Base-by-base conservation (phyloP, 2,113 vertebrate genomes). In the Meleagris gallopavo region DNA sequence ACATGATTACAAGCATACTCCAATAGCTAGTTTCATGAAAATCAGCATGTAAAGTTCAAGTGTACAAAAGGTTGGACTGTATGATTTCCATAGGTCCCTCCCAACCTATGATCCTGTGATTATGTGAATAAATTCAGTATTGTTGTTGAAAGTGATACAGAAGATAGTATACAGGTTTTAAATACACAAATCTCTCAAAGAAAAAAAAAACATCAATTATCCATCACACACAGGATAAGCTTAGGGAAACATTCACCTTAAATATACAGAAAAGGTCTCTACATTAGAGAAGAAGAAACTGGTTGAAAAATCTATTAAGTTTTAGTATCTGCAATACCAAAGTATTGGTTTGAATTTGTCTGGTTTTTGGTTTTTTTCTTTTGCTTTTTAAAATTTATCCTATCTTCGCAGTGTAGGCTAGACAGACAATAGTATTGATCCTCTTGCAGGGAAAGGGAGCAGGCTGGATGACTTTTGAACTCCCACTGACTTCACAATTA, bases 401-500 rank as follows among this genome's bases (percentile, higher is more conserved):
- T 48, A 9, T 48, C 60, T 83, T 74, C 73, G 45, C 73, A 48
- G 91, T 9, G 16, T 3, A 86, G 48, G 12, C 14, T 62, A 57
- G 46, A 34, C 34, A 14, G 48, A 38, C 69, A 38, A 29, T 29
- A 29, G 41, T 86, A 90, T 80, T 88, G 95, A 96, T 91, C 30
- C 16, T 83, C 83, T 38, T 50, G 18, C 32, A 89, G 9, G 9
- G 50, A 89, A 80, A 88, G 43, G 50, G 55, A 91, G 34, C 32
- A 83, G 50, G 2, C 9, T 86, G 45, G 58, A 58, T 50, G 78
- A 36, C 48, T 94, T 83, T 29, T 75, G 72, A 81, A 81, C 65
- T 93, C 76, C 65, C 13, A 90, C 43, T 72, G 69, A 88, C 62
- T 83, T 91, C 57, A 72, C 77, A 76, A 83, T 78, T 84, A 95